Percentiles rank a stretch among this genome's conserved stretches.
Evolutionary conservation across 2,113 vertebrate genomes (phyloP).

Genomic region (Cololabis saira): DNA sequence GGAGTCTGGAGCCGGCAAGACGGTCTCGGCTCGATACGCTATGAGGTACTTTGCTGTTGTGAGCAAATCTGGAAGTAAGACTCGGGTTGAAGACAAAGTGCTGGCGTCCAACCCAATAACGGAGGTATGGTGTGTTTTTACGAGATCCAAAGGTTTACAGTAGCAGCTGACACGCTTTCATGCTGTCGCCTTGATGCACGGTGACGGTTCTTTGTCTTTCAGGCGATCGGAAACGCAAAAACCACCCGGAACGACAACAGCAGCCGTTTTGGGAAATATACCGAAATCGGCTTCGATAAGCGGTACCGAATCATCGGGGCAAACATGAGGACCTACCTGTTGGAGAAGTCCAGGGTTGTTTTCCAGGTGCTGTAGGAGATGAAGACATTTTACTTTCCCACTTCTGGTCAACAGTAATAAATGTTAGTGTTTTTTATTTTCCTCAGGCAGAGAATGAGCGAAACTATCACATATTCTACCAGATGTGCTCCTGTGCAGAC

Average conservation of each 20-base stretch:
- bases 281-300: conserved; percentile 94
- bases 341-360: conserved; percentile 98
- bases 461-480: conserved; percentile 99
- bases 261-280: conserved; percentile 98
- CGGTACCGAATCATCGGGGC: conserved; percentile 92
- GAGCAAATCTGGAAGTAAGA: conserved; percentile 91
- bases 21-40: conserved; percentile 93
- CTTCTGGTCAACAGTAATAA: background rate
- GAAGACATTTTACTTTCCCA: background rate
- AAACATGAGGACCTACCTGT: conserved; percentile 96
- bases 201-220: conserved; percentile 15
- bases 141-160: background rate
- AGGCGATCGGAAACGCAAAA: conserved; percentile 98
- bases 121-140: conserved; percentile 81
- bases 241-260: conserved; percentile 98
- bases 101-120: conserved; percentile 95
- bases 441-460: conserved; percentile 93
- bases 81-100: conserved; percentile 93
- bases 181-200: background rate
- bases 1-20: conserved; percentile 98
- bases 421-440: conserved; percentile 43
- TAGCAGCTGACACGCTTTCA: too few relatives aligned
- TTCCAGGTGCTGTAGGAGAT: conserved; percentile 86
- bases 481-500: conserved; percentile 91
- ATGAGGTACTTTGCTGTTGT: conserved; percentile 98